Conservation (phyloP, 2,797 vertebrate genomes). For the Gymnothorax reevesii region DNA sequence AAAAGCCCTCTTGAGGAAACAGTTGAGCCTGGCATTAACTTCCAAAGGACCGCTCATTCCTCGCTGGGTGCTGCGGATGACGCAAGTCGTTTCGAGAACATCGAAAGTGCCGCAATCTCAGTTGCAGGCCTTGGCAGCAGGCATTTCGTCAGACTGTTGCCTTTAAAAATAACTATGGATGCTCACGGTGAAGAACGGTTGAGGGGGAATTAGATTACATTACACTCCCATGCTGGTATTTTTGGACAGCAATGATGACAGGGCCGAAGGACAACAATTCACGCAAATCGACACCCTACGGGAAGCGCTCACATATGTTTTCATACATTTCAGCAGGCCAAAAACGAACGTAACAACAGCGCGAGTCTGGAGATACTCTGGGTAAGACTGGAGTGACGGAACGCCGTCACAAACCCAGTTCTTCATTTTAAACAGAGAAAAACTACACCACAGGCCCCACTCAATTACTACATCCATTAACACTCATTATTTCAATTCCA, state of each 20-base stretch:
- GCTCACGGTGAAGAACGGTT: not conserved
- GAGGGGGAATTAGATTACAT: not conserved
- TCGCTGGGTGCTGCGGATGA: conserved; percentile 7
- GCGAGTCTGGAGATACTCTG: not conserved
- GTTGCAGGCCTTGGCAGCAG: not conserved
- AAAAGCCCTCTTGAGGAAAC: conserved; percentile 24
- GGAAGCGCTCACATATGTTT: not conserved
- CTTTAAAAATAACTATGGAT: conserved; percentile 12
- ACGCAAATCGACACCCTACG: not conserved
- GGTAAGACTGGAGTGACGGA: not conserved
- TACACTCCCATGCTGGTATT: not conserved
- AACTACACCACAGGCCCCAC: conserved; percentile 1
- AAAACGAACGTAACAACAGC: not conserved
- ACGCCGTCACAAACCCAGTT: not conserved
- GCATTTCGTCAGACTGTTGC: not conserved
- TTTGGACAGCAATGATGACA: not conserved
- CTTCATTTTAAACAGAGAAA: not conserved
- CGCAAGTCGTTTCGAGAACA: not conserved
- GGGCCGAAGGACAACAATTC: conserved; percentile 12
- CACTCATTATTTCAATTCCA: not conserved
- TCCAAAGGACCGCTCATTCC: conserved; percentile 13
- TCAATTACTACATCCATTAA: not conserved
- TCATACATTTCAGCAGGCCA: not conserved
- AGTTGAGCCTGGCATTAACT: conserved; percentile 33
- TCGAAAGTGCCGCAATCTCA: conserved; percentile 11